These are phyloP conservation scores for human DNA, from an alignment of 2,113 vertebrate species.

Conservation along the genomic window DNA sequence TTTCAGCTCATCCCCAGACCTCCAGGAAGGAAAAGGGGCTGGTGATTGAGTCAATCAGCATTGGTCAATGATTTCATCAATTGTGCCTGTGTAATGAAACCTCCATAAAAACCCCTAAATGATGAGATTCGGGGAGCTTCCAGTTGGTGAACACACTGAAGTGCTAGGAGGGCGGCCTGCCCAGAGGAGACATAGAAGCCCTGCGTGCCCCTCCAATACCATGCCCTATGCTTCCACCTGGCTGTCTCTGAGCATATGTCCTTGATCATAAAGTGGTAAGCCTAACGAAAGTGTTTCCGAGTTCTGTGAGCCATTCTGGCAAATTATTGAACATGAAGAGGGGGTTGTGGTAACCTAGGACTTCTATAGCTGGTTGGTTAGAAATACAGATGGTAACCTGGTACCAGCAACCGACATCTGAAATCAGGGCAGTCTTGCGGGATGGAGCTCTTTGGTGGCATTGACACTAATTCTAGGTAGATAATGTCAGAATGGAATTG, in stretches of 20 bases:
- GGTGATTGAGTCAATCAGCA: neutral
- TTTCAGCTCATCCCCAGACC: neutral
- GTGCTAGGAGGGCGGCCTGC: neutral
- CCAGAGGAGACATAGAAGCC: neutral
- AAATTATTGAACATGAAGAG: neutral
- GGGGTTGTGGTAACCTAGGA: neutral
- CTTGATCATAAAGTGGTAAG: neutral
- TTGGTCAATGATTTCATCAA: neutral
- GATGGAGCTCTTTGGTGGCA: neutral
- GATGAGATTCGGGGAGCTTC: neutral
- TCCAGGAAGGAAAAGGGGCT: neutral
- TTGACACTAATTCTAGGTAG: neutral
- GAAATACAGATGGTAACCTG: neutral
- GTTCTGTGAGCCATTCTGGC: neutral
- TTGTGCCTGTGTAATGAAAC: neutral
- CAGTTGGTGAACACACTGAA: neutral
- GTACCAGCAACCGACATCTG: neutral
- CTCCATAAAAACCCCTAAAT: neutral
- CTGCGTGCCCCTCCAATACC: neutral
- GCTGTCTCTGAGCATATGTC: neutral
- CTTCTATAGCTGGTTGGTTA: neutral
- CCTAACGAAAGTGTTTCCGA: neutral
- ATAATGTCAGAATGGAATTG: neutral
- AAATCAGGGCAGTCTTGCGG: neutral
- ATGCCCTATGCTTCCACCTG: neutral